Base-by-base conservation (phyloP, 2,113 vertebrate species). In the Cottus gobio region DNA sequence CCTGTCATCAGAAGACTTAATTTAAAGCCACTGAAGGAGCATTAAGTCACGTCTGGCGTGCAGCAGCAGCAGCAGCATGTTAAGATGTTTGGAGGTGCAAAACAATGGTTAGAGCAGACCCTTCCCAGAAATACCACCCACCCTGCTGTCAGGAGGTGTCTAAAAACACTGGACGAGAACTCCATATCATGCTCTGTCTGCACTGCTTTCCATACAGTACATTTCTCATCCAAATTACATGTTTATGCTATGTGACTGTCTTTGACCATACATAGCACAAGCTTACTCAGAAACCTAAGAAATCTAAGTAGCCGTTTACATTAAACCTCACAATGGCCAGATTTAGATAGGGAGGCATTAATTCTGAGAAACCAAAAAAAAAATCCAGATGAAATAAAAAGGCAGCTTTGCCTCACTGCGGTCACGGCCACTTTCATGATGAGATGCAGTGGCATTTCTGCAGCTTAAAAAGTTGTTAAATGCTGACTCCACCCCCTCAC, bases 321-420 rank as follows among this genome's bases (percentile, higher is more conserved):
- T 87, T 90, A 81, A 93, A 92, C 85, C 86, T 89, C 90, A 90
- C 52, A 67, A 31, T 5, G 44, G 71, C 31, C 81, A 56, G 75
- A 89, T 91, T 89, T 90, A 91, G 85, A 90, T 69, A 44, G 62
- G 44, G 71, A 86, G 83, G 81, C 77, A 85, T 87, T 85, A 72
- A 89, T 85, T 84, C 75, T 84, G 84, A 84, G 76, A 72, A 76
- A 80, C 78, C 67, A 78, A 71, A 74, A 71, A 61, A n/a, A 4
- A 36, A 64, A 72, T 64, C 30, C 50, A 64, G 61, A 42, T 83
- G 42, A 85, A 90, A 71, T 77, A 79, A 66, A 81, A 66, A 83
- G 69, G 71, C 68, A 77, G 77, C 63, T 31, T 9, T 68, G 90
- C 75, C 84, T 85, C 74, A 42, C 50, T 87, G 89, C 5, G 89